Evolutionary conservation across 2,797 vertebrate species (phyloP), one percentile per base, ranked within the genome.

Genomic region (Sebastes wilsoni): DNA sequence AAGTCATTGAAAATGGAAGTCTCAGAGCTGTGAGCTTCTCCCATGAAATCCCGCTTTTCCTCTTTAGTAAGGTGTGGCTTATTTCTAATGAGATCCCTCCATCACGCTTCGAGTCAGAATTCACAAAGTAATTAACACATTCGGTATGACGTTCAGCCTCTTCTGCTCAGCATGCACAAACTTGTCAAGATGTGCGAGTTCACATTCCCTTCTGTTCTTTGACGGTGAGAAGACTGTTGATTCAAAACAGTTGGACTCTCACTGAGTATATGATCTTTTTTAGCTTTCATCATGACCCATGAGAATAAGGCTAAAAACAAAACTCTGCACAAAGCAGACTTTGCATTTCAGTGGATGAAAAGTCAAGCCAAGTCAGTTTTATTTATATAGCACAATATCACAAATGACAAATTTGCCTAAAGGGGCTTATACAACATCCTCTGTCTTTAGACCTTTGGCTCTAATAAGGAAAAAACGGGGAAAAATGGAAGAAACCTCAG

Each of bases 1-100:
- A 27, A 92, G 83, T 91, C 90, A 90, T 75, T 92, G 88, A 87
- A 94, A 94, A 93, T 90, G 80, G 80, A 92, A 88, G 92, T 83
- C 84, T 87, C 65, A 46, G 75, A 88, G 86, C 84, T 82, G 70
- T 77, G 79, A 87, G 89, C 81, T 79, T 92, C 86, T 83, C 25
- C 90, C 91, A 79, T 92, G 86, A 93, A 93, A 95, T 93, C 66
- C 71, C 20, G 49, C 81, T 86, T 90, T 84, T 87, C 87, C 83
- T 79, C 83, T 83, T 86, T 49, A 80, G 75, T 71, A 72, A 91
- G 89, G 88, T 88, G 88, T 77, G 81, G 87, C 83, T 76, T 69
- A 69, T 90, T 87, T 85, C 82, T 90, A 86, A 93, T 89, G 84
- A 92, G 81, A 92, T 88, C 82, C 65, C 52, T 80, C 77, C 2